phyloP scores from a whole-genome alignment of 2,888 invertebrate species.

The Nomada ruficornis region DNA sequence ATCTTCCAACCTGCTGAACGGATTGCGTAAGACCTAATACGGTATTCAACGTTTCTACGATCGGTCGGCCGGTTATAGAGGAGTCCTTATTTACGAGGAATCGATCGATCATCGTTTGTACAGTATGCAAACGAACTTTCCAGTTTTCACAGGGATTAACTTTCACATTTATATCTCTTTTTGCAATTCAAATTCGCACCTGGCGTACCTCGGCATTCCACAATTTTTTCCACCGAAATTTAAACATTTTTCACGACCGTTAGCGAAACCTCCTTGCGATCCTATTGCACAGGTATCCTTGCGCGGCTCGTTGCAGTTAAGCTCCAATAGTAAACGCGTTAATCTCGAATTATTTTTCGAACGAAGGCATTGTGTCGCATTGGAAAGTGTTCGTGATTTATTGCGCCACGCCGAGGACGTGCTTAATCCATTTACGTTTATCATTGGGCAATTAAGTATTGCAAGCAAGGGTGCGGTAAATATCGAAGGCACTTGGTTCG shows the following conservation, averaged over 20 bases:
- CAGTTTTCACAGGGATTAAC: too few species aligned
- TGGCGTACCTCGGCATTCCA: too few species aligned
- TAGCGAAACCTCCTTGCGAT: neutral
- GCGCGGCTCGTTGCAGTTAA: slow-evolving; percentile 13
- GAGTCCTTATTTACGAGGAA: too few species aligned
- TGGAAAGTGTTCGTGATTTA: slow-evolving; percentile 25
- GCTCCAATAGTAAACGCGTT: slow-evolving; percentile 40
- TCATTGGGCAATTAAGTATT: neutral
- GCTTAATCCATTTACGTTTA: neutral
- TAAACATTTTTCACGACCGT: slow-evolving; percentile 21
- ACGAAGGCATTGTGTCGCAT: neutral
- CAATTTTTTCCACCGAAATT: neutral
- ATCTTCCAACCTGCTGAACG: neutral
- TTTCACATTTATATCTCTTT: too few species aligned
- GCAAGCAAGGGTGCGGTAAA: too few species aligned
- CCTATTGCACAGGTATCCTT: neutral
- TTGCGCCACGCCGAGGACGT: slow-evolving; percentile 24
- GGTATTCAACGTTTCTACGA: neutral
- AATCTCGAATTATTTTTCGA: slow-evolving; percentile 49
- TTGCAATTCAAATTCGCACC: too few species aligned
- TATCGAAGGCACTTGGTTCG: too few species aligned
- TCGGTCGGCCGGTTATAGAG: too few species aligned
- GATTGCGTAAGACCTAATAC: neutral
- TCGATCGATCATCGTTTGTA: too few species aligned
- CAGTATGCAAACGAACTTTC: too few species aligned